Evolutionary conservation across 2,888 invertebrate species (phyloP).

Genomic region (Drosophila multiciliata): DNA sequence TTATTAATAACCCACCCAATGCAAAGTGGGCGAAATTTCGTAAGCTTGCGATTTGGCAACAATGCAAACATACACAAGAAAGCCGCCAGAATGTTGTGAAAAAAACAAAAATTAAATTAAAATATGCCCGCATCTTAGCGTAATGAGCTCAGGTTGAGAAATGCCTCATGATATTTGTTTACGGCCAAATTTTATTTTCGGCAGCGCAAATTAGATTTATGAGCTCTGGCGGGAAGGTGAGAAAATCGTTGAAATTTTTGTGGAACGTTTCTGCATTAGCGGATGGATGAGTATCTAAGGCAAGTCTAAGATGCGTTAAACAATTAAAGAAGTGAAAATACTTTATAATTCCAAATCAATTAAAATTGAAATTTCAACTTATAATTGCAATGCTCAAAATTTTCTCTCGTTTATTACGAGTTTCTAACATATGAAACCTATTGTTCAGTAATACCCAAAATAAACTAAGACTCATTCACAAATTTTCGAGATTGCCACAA

Average conservation of each 20-base stretch:
- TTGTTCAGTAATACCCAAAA: neutral
- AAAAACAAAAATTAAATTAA: neutral
- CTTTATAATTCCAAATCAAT: neutral
- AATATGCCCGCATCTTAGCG: conserved; percentile 7
- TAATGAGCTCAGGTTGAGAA: conserved; percentile 43
- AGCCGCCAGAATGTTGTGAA: conserved; percentile 41
- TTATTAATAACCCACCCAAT: conserved; percentile 53
- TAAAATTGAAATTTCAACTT: neutral
- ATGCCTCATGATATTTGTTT: conserved; percentile 48
- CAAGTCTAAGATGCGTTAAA: neutral
- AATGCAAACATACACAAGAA: conserved; percentile 27
- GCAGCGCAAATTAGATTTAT: conserved; percentile 41
- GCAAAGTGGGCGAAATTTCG: conserved; percentile 70
- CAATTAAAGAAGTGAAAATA: conserved; percentile 6
- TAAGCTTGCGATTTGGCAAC: conserved; percentile 61
- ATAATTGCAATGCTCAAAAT: neutral
- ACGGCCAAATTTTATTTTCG: conserved; percentile 31
- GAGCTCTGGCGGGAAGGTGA: conserved; percentile 29
- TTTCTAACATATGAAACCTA: neutral
- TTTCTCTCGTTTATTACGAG: neutral
- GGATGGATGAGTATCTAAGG: conserved; percentile 15
- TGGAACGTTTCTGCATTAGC: conserved; percentile 31
- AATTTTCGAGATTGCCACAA: neutral
- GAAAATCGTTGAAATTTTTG: conserved; percentile 46
- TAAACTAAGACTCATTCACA: conserved; percentile 22